A percentile compares a stretch with the other conserved stretches of the same genome.
phyloP scores from a whole-genome alignment of 2,888 invertebrate species.

The Ypsolopha sequella region DNA sequence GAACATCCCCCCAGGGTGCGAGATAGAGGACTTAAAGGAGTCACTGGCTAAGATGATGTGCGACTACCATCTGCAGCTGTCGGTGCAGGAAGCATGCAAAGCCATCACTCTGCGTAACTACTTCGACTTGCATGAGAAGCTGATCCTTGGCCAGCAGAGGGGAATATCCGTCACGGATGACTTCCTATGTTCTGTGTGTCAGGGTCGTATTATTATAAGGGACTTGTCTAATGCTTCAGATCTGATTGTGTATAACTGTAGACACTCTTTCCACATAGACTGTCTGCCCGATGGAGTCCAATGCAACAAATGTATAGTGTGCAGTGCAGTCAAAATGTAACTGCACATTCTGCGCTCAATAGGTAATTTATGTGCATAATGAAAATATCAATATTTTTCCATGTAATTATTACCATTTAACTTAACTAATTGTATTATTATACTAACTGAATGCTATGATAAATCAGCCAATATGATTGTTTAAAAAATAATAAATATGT shows the following conservation, averaged over 20 bases:
- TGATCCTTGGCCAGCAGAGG: conserved; percentile 81
- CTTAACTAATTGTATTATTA: conserved; percentile 2
- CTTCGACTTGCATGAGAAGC: conserved; percentile 86
- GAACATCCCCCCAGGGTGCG: conserved; percentile 85
- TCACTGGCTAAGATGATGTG: conserved; percentile 95
- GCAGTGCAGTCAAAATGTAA: conserved; percentile 60
- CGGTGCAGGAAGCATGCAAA: conserved; percentile 91
- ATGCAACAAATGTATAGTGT: conserved; percentile 43
- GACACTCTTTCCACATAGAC: conserved; percentile 89
- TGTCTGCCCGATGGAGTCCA: conserved; percentile 75
- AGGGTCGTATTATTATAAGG: conserved; percentile 79
- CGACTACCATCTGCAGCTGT: conserved; percentile 94
- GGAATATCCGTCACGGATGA: conserved; percentile 83
- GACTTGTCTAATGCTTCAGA: conserved; percentile 78
- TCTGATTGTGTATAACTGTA: conserved; percentile 87
- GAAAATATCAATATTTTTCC: conserved; percentile 25
- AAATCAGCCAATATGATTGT: background rate
- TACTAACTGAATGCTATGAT: background rate
- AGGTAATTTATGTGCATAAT: background rate
- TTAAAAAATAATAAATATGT: conserved; percentile 12
- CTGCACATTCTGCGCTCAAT: conserved; percentile 7
- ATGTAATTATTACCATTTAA: conserved; percentile 1
- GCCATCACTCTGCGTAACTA: conserved; percentile 92
- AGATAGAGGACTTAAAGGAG: conserved; percentile 90
- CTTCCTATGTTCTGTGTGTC: conserved; percentile 83